Base-by-base conservation (phyloP, 2,888 invertebrate species). In the Pachycephus smyrnensis region DNA sequence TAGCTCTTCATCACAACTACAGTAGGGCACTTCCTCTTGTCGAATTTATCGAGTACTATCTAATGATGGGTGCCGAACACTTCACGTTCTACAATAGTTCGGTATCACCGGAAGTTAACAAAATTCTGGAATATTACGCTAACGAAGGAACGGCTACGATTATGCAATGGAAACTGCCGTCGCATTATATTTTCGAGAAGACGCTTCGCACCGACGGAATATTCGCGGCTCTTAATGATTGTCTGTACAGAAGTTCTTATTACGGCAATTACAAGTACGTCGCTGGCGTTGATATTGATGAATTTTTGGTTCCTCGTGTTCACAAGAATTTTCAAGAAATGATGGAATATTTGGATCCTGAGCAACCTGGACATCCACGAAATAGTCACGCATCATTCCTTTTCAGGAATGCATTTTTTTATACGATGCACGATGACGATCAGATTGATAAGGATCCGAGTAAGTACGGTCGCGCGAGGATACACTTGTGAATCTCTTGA, bases 391-490 rank as follows among this genome's bases (percentile, higher is more conserved):
- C 92, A 11, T 91, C 92, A 9, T 93, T 92, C 79, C 83, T 92
- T 36, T 93, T 93, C 86, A 91, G 92, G 81, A 93, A 93, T 81
- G 91, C 91, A 1, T 93, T 93, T 86, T 93, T 93, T 84, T 92
- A 92, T 78, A 89, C 92, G 3, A 91, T 92, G 81, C 93, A 93
- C 84, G 89, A 89, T 73, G 91, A 92, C 78, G 93, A 93, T 79
- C 87, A 86, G 33, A 88, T 87, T 73, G 88, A 87, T 35, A 76
- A 76, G 35, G 79, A 80, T 78, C 73, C 77, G 11, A 77, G 84
- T 84, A 74, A 83, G 82, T 40, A 30, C 33, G 33, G 68, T 31
- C 31, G 30, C 15, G 23, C 23, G 55, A 55, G 55, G 6, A 23
- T 23, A 23, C 55, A 55, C 55, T 55, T 6, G 55, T 55, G 55